Evolutionary conservation across 2,888 invertebrate genomes (phyloP), one percentile per base, ranked within the genome.

Genomic region (Pogonocherus hispidulus): DNA sequence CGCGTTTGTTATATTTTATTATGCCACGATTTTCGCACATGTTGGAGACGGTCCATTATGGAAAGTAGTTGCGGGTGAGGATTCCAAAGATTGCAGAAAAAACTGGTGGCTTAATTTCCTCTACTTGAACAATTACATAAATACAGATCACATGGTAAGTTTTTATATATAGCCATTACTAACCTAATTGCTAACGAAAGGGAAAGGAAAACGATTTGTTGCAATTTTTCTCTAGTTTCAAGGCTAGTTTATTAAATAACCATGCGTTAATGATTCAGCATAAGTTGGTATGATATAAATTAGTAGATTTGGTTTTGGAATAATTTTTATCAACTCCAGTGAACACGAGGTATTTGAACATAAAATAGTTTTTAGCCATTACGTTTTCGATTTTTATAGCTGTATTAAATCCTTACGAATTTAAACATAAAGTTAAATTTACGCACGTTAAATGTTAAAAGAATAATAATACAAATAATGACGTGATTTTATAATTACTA

Each of bases 21-120:
- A 88, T 66, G 85, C 86, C 1, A 88, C 90, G 0, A 82, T 90
- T 22, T 87, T 86, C 54, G 87, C 88, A 1, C 86, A 88, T 80
- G 87, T 87, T 0, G 91, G 90, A 0, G 85, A 87, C 1, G 91
- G 91, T 0, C 91, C 91, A 0, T 78, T 90, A 14, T 91, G 91
- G 91, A 86, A 87, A 76, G 79, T 86, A 1, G 84, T 87, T 0
- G 83, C 89, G 6, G 84, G 85, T 0, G 82, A 78, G 0, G 90
- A 91, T 69, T 86, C 87, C 0, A 83, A 80, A 0, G 85, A 86
- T 19, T 91, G 91, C 74, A 83, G 86, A 37, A 84, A 87, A 63
- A 90, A 89, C 78, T 91, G 91, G 91, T 91, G 91, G 91, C 81
- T 89, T 0, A 90, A 88, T 77, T 77, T 91, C 0, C 82, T 91